Conservation (phyloP, 2,797 vertebrate species). For the Peromyscus attwateri region DNA sequence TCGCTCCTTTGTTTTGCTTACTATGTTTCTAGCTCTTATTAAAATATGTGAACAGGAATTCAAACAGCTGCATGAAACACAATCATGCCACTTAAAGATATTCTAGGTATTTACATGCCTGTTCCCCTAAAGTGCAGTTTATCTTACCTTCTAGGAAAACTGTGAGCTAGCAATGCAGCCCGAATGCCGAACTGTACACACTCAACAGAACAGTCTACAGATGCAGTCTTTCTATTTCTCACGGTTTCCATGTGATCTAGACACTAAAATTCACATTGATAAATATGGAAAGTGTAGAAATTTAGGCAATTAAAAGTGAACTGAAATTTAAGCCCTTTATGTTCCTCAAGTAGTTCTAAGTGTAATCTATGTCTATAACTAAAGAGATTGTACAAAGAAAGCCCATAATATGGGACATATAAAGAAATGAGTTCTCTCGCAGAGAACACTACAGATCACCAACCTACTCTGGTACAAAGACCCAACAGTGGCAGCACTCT, state of each 20-base stretch:
- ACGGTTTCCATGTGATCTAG: neutral
- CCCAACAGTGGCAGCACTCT: neutral
- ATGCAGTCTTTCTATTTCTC: neutral
- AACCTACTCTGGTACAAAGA: neutral
- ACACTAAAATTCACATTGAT: neutral
- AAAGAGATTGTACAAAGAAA: neutral
- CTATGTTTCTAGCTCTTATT: neutral
- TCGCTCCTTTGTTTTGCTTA: neutral
- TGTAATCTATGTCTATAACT: neutral
- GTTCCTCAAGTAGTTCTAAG: neutral
- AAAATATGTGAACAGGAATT: neutral
- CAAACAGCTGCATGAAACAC: neutral
- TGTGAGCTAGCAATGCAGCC: neutral
- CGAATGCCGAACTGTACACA: fast-evolving
- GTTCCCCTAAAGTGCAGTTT: neutral
- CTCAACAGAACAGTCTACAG: neutral
- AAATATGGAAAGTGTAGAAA: neutral
- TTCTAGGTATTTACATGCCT: neutral
- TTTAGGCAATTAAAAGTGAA: neutral
- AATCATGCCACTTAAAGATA: neutral
- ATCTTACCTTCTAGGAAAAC: neutral
- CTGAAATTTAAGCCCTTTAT: neutral
- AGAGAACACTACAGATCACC: neutral
- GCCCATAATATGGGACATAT: fast-evolving
- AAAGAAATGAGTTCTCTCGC: neutral